These are phyloP conservation scores for Megastigmus dorsalis DNA, from an alignment of 2,888 invertebrate species.

Conservation along the genomic window DNA sequence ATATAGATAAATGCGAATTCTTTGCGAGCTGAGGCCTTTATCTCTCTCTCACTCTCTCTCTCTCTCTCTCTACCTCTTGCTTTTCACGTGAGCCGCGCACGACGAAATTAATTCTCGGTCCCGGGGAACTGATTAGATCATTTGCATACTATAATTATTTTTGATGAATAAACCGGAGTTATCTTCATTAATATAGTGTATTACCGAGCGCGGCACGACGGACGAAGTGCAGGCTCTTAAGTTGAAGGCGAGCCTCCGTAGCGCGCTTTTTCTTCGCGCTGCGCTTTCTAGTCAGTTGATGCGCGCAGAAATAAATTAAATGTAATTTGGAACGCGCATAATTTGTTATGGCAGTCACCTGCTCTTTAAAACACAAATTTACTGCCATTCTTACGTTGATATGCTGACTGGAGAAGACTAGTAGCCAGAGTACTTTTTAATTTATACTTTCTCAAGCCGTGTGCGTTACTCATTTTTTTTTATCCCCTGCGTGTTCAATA, in stretches of 20 bases:
- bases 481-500: too few species aligned
- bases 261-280: not conserved
- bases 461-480: too few species aligned
- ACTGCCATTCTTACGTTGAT: slow-evolving; percentile 8
- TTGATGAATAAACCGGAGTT: slow-evolving; percentile 42
- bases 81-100: not conserved
- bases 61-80: not conserved
- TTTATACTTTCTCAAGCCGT: too few species aligned
- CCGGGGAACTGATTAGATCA: slow-evolving; percentile 45
- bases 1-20: slow-evolving; percentile 46
- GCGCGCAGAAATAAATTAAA: slow-evolving; percentile 4
- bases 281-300: not conserved
- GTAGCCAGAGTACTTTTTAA: too few species aligned
- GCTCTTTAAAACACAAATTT: not conserved
- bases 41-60: not conserved
- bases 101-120: slow-evolving; percentile 42
- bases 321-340: slow-evolving; percentile 4
- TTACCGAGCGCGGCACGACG: not conserved
- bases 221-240: slow-evolving; percentile 1
- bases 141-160: slow-evolving; percentile 56
- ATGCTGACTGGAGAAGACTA: too few species aligned
- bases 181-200: slow-evolving; percentile 38
- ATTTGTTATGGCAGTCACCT: slow-evolving; percentile 6
- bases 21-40: too few species aligned
- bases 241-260: not conserved